Conservation (phyloP, 2,888 invertebrate species). For the Tridacna crocea region DNA sequence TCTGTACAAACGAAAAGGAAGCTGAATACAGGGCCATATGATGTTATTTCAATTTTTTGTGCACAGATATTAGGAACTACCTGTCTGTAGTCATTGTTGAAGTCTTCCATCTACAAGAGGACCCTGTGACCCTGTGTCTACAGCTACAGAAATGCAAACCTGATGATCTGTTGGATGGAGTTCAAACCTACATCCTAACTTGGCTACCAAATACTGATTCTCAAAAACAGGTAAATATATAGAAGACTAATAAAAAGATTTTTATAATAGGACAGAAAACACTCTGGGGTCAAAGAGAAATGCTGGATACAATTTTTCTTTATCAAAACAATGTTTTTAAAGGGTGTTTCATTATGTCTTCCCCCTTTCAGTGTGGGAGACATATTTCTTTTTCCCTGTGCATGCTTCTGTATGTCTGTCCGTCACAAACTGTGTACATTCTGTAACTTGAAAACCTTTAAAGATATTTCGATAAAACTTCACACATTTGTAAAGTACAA, state of each 20-base stretch:
- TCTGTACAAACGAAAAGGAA: not conserved
- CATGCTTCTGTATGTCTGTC: too few species aligned
- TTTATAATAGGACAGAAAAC: not conserved
- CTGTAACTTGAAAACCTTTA: too few species aligned
- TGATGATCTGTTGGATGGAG: conserved; percentile 29
- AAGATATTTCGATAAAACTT: too few species aligned
- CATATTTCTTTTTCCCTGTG: too few species aligned
- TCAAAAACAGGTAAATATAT: not conserved
- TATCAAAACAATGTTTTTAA: too few species aligned
- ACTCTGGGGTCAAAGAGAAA: too few species aligned
- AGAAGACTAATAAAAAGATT: not conserved
- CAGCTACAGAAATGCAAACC: conserved; percentile 48
- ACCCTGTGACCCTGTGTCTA: conserved; percentile 62
- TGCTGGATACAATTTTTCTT: not conserved
- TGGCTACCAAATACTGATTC: conserved; percentile 32
- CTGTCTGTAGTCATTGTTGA: conserved; percentile 62
- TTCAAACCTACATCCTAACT: conserved; percentile 45
- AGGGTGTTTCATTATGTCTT: too few species aligned
- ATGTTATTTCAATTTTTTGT: too few species aligned
- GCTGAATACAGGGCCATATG: not conserved
- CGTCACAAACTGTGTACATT: too few species aligned
- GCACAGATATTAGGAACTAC: conserved; percentile 56
- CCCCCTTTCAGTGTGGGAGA: too few species aligned
- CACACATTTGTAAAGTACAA: too few species aligned
- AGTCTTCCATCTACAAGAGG: conserved; percentile 67